Conservation (phyloP, 2,113 vertebrate genomes). For the Paradisaea rubra region DNA sequence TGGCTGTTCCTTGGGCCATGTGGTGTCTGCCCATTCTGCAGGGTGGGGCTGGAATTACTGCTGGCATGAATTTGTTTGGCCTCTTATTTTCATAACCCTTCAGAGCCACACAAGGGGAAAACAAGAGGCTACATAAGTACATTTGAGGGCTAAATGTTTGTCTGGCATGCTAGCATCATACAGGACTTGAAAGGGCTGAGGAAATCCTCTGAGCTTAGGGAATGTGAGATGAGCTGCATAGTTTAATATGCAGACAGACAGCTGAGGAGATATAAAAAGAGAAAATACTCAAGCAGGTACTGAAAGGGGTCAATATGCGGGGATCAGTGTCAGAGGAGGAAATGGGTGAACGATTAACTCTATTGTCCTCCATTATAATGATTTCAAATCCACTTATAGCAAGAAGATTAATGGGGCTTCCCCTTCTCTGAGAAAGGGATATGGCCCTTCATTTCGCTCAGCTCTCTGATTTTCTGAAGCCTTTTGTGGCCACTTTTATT, state of each 20-base stretch:
- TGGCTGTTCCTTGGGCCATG: slow-evolving; percentile 27
- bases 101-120: slow-evolving; percentile 37
- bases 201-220: slow-evolving; percentile 36
- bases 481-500: not conserved
- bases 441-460: not conserved
- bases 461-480: not conserved
- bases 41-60: slow-evolving; percentile 51
- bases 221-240: not conserved
- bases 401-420: not conserved
- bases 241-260: not conserved
- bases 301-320: not conserved
- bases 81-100: slow-evolving; percentile 55
- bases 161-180: slow-evolving; percentile 30
- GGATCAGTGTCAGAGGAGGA: not conserved
- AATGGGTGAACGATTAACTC: not conserved
- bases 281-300: not conserved
- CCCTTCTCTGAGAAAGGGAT: not conserved
- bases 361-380: not conserved
- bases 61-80: slow-evolving; percentile 42
- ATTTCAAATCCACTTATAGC: not conserved
- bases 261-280: not conserved
- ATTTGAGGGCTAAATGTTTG: not conserved
- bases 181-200: not conserved
- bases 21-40: slow-evolving; percentile 38
- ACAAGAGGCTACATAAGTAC: slow-evolving; percentile 51